Percentiles rank a stretch among this genome's conserved stretches.
phyloP scores from a whole-genome alignment of 2,888 invertebrate genomes.

The Mythimna vitellina region DNA sequence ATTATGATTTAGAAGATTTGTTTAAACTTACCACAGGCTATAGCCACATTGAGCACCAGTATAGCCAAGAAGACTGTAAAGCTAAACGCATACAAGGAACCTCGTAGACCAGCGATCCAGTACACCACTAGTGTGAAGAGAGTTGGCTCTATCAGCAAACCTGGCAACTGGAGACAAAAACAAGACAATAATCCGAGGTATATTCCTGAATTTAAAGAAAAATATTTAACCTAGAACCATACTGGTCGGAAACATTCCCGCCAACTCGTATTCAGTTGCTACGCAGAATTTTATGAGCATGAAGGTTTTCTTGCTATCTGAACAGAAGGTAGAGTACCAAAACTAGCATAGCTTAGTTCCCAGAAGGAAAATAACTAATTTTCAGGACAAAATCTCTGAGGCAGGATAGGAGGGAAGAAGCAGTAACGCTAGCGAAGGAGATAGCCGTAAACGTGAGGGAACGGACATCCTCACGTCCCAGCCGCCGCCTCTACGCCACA shows the following conservation, averaged over 20 bases:
- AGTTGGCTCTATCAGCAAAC: slow-evolving; percentile 95
- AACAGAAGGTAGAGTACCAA: slow-evolving; percentile 9
- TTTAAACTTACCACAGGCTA: slow-evolving; percentile 93
- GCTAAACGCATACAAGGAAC: slow-evolving; percentile 92
- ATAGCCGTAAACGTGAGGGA: too few species aligned
- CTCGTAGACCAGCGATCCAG: slow-evolving; percentile 95
- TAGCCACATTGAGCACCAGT: slow-evolving; percentile 96
- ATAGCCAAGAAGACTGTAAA: slow-evolving; percentile 93
- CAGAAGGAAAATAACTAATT: too few species aligned
- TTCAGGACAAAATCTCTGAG: too few species aligned
- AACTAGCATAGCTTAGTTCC: neutral
- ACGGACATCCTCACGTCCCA: too few species aligned
- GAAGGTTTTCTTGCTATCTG: neutral
- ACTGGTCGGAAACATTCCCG: slow-evolving; percentile 4
- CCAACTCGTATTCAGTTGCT: neutral
- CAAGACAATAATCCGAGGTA: neutral
- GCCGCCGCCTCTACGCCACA: too few species aligned
- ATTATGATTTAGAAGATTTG: neutral
- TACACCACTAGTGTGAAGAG: slow-evolving; percentile 96
- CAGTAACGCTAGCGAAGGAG: too few species aligned
- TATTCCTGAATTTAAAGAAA: neutral
- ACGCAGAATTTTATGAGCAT: slow-evolving; percentile 5
- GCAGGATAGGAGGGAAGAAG: too few species aligned
- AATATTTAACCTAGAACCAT: neutral
- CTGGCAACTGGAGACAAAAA: slow-evolving; percentile 94